These are phyloP conservation scores for Platycheirus rosarum DNA, from an alignment of 2,888 invertebrate species.

Conservation along the genomic window DNA sequence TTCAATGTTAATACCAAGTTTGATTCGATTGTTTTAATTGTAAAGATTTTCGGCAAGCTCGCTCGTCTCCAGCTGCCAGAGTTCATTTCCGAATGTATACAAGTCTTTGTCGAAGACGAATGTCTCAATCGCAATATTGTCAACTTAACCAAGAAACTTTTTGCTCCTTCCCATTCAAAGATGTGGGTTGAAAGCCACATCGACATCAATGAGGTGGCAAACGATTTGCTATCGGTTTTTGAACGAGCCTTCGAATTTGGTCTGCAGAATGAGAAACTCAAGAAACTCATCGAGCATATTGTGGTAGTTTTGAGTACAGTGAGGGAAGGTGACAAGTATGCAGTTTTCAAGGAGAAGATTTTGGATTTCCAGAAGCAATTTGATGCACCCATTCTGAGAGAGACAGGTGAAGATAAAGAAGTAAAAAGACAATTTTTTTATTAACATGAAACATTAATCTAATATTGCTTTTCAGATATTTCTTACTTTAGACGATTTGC, in stretches of 20 bases:
- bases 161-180: conserved; percentile 55
- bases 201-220: conserved; percentile 40
- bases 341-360: conserved; percentile 25
- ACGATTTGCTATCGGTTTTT: conserved; percentile 47
- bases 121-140: conserved; percentile 76
- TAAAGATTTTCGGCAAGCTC: conserved; percentile 75
- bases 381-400: neutral
- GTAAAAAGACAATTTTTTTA: conserved; percentile 8
- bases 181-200: conserved; percentile 57
- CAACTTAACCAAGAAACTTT: conserved; percentile 75
- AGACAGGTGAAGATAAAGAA: conserved; percentile 28
- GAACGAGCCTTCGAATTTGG: conserved; percentile 44
- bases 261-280: conserved; percentile 77
- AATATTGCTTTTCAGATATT: conserved; percentile 81
- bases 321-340: conserved; percentile 25
- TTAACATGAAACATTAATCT: conserved; percentile 6
- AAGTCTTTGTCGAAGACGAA: conserved; percentile 75
- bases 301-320: conserved; percentile 23
- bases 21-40: conserved; percentile 76
- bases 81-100: conserved; percentile 76
- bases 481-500: conserved; percentile 83
- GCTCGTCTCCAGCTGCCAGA: conserved; percentile 78
- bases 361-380: conserved; percentile 19
- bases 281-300: conserved; percentile 69
- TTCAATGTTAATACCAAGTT: conserved; percentile 76